Evolutionary conservation across 23 tunicate species (phyloP).

Genomic region (Halocynthia roretzi): DNA sequence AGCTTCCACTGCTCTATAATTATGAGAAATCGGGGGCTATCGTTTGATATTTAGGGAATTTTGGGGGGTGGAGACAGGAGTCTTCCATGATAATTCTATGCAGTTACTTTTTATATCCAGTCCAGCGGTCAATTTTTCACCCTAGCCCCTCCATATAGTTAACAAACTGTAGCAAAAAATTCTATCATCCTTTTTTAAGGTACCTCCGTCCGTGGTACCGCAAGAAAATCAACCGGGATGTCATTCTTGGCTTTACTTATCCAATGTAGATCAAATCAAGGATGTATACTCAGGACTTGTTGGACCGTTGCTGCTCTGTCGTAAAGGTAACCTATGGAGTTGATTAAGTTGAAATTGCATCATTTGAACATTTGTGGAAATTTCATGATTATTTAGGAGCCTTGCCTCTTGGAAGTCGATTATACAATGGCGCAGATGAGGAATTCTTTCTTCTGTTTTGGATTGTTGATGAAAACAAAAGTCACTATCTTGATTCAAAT

Average conservation of each 20-base stretch:
- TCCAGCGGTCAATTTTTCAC: too few species aligned
- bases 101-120: too few species aligned
- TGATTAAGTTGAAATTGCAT: too few species aligned
- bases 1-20: too few species aligned
- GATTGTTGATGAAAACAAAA: slow-evolving; percentile 50
- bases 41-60: too few species aligned
- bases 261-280: slow-evolving; percentile 37
- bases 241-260: slow-evolving; percentile 39
- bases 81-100: too few species aligned
- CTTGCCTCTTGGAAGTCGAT: neutral
- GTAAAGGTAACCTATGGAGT: slow-evolving; percentile 19
- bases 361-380: too few species aligned
- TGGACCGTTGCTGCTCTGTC: slow-evolving; percentile 54
- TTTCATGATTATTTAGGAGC: neutral
- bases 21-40: too few species aligned
- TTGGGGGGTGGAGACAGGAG: too few species aligned
- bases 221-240: slow-evolving; percentile 37
- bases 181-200: too few species aligned
- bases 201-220: slow-evolving; percentile 41
- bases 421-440: slow-evolving; percentile 7
- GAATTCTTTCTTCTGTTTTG: slow-evolving; percentile 54
- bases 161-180: too few species aligned
- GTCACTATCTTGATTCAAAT: slow-evolving; percentile 54
- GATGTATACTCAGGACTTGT: slow-evolving; percentile 47
- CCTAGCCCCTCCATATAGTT: too few species aligned